Evolutionary conservation across 1,140 invertebrate species (phyloP), one percentile per base, ranked within the genome.

Genomic region (Trypoxylus dichotomus): DNA sequence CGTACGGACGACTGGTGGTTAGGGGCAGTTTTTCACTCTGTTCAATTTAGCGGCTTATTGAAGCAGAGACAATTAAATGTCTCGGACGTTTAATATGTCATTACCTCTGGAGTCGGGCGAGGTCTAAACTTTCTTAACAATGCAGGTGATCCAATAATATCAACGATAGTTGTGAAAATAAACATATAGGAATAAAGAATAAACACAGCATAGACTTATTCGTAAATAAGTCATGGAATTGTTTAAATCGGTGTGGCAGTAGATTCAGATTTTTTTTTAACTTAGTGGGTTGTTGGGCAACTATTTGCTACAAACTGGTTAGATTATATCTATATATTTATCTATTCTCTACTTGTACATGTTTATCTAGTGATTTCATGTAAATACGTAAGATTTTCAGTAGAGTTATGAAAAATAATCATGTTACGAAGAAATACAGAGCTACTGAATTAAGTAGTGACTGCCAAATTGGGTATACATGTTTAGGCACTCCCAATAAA

Each of bases 11-110:
- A 29, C 21, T 24, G 32, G 32, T 27, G 13, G 25, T 37, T 37
- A 37, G 32, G 32, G 60, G 60, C 21, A 29, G 60, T 68, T 68
- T 68, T 15, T 68, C 27, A 29, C 60, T 68, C 60, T 68, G 8
- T 68, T 68, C 60, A 68, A 68, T 68, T 68, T 68, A 68, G 25
- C 24, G 60, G 21, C 27, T 68, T 68, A 68, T 24, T 68, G 60
- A 68, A 68, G 21, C 60, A 68, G 21, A 68, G 21, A 21, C 60
- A 68, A 68, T 68, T 68, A 68, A 68, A 29, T 68, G 60, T 68
- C 60, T 68, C 60, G 24, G 60, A 5, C 60, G 13, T 29, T 68
- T 68, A 68, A 68, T 68, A 24, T 68, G 27, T 24, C 24, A 68
- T 68, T 68, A 68, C 21, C 7, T 15, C 27, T 24, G 21, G 60